Evolutionary conservation across 2,797 vertebrate species (phyloP), one percentile per base, ranked within the genome.

Genomic region (Chelmon rostratus): DNA sequence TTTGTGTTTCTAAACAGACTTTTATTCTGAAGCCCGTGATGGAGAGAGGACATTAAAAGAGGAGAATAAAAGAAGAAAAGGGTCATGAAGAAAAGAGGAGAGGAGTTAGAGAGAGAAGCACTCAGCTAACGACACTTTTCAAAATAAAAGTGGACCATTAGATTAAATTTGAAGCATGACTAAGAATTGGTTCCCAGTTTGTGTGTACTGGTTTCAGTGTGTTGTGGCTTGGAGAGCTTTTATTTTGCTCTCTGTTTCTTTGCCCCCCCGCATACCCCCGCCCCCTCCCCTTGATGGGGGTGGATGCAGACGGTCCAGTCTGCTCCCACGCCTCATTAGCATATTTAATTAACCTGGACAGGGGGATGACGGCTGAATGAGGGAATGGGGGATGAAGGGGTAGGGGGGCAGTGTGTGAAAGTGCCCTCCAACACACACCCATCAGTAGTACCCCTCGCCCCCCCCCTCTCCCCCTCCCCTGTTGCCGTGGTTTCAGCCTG

Each of bases 301-400:
- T 95, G 96, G 89, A 96, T 96, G 96, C 97, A 98, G 97, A 96
- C 83, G 83, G 84, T 80, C 97, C 96, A 94, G 96, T 86, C 80
- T 86, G 96, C 96, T 97, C 95, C 95, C 97, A 98, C 96, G 96
- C 96, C 97, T 98, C 96, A 97, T 97, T 98, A 97, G 96, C 97
- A 99, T 99, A 97, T 98, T 98, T 98, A 98, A 98, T 98, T 97
- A 98, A 96, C 95, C 87, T 79, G 85, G 79, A 73, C 35, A 5
- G 21, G 72, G 52, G 73, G 76, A 8, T 70, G 79, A 66, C 50
- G 67, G 83, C 78, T 88, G 88, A 87, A 87, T 86, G 69, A 61
- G 76, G 65, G 59, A 95, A 95, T 95, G 16, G 71, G 23, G 40
- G 8, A 7, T 37, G 37, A 15, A 94, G 94, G 94, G 93, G 95